Evolutionary conservation across 1,140 invertebrate genomes (phyloP).

Genomic region (Eciton burchellii): DNA sequence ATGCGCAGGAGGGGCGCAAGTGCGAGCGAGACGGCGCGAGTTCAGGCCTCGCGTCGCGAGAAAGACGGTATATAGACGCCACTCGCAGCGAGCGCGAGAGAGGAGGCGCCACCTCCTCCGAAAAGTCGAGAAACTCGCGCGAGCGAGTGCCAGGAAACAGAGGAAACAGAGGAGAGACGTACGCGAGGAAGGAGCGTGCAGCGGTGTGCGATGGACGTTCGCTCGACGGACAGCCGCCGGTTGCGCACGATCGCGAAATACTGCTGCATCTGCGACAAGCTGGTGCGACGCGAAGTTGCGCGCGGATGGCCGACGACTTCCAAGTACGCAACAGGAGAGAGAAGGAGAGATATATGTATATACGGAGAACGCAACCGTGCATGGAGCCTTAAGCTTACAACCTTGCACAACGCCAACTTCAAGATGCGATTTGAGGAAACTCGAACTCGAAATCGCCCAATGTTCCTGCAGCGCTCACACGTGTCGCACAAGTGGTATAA

Average conservation of each 20-base stretch:
- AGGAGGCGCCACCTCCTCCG: slow-evolving; percentile 70
- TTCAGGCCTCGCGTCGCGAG: slow-evolving; percentile 3
- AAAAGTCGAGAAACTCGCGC: slow-evolving; percentile 64
- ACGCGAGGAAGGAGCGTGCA: slow-evolving; percentile 44
- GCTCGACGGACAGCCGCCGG: slow-evolving; percentile 25
- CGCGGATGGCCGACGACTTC: slow-evolving; percentile 45
- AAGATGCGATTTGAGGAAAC: not conserved
- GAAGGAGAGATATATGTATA: slow-evolving; percentile 1
- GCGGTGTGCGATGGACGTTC: slow-evolving; percentile 15
- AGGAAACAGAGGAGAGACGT: slow-evolving; percentile 18
- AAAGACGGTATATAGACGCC: slow-evolving; percentile 19
- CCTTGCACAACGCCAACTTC: not conserved
- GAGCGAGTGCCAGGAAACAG: slow-evolving; percentile 6
- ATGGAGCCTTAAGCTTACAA: slow-evolving; percentile 42
- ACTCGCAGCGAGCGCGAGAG: slow-evolving; percentile 39
- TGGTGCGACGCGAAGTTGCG: slow-evolving; percentile 36
- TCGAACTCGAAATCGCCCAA: too few relatives aligned
- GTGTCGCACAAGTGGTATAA: too few relatives aligned
- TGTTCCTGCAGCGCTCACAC: too few relatives aligned
- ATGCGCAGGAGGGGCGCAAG: not conserved
- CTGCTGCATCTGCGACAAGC: slow-evolving; percentile 50
- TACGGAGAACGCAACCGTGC: slow-evolving; percentile 32
- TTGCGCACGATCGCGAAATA: slow-evolving; percentile 67
- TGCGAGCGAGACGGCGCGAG: not conserved
- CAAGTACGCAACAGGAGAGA: not conserved